Conservation (phyloP, 2,888 invertebrate species). For the Chrysopilus asiliformis region DNA sequence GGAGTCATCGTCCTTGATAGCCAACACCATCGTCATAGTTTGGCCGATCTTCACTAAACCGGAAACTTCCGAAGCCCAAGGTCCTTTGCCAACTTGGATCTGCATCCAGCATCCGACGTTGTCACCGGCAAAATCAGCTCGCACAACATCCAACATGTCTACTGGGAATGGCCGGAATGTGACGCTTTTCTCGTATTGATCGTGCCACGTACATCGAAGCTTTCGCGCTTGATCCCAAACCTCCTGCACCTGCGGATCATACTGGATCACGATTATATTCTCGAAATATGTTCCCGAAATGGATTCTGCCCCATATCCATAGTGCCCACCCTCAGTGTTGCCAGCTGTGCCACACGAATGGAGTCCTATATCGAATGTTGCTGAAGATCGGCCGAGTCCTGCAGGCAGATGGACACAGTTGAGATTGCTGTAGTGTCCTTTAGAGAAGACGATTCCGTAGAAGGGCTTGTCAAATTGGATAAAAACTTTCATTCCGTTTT, state of each 20-base stretch:
- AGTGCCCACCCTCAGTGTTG: slow-evolving; percentile 78
- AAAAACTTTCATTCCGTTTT: slow-evolving; percentile 85
- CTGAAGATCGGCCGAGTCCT: slow-evolving; percentile 70
- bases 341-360: slow-evolving; percentile 87
- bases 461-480: slow-evolving; percentile 90
- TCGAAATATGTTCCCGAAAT: slow-evolving; percentile 88
- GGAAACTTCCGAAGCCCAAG: slow-evolving; percentile 91
- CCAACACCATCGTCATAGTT: slow-evolving; percentile 93
- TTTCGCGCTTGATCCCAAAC: slow-evolving; percentile 93
- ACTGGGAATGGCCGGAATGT: slow-evolving; percentile 91
- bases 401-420: slow-evolving; percentile 86
- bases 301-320: slow-evolving; percentile 75
- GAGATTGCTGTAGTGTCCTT: slow-evolving; percentile 85
- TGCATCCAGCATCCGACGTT: slow-evolving; percentile 98
- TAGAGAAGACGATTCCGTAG: slow-evolving; percentile 90
- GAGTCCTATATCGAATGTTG: slow-evolving; percentile 82
- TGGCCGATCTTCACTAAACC: slow-evolving; percentile 90
- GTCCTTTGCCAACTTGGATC: slow-evolving; percentile 88
- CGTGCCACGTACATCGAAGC: slow-evolving; percentile 87
- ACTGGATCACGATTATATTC: slow-evolving; percentile 86
- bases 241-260: slow-evolving; percentile 87
- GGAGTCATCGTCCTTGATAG: slow-evolving; percentile 87
- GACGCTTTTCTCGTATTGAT: slow-evolving; percentile 89
- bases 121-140: slow-evolving; percentile 88
- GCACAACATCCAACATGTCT: slow-evolving; percentile 88